Conservation (phyloP, 2,888 invertebrate species). For the Axea sp. region DNA sequence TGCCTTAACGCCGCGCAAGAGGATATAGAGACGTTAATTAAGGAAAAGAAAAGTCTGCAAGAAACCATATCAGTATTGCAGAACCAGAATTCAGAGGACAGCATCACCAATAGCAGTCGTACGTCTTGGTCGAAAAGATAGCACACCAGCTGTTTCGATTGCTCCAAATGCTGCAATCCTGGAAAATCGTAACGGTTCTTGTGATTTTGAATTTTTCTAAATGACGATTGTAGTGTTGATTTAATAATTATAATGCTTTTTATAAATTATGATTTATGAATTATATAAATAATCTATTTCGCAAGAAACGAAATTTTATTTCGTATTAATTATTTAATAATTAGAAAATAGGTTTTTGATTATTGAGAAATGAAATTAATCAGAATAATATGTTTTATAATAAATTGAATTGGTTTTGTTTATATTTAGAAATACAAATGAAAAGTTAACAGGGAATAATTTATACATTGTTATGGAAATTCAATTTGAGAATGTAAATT, state of each 20-base stretch:
- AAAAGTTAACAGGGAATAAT: no score
- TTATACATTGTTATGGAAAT: no score
- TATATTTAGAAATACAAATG: no score
- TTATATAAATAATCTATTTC: no score
- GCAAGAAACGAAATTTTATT: no score
- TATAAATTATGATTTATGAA: no score
- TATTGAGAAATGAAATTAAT: no score
- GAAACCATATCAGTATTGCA: constrained; percentile 86
- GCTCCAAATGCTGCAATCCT: constrained; percentile 84
- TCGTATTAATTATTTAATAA: no score
- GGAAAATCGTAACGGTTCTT: constrained; percentile 80
- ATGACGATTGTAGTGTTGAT: not conserved
- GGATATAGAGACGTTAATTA: constrained; percentile 85
- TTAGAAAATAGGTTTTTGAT: no score
- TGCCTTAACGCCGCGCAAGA: constrained; percentile 86
- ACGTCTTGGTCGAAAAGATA: constrained; percentile 83
- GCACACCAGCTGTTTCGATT: constrained; percentile 85
- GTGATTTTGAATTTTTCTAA: not conserved
- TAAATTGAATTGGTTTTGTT: no score
- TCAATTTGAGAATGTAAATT: no score
- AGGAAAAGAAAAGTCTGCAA: constrained; percentile 87
- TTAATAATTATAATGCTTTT: not conserved
- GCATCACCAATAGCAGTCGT: constrained; percentile 76
- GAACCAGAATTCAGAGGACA: constrained; percentile 79
- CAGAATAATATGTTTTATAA: no score